A percentile compares a stretch with the other conserved stretches of the same genome.
Conservation (phyloP, 2,888 invertebrate species). For the Cheilosia variabilis region DNA sequence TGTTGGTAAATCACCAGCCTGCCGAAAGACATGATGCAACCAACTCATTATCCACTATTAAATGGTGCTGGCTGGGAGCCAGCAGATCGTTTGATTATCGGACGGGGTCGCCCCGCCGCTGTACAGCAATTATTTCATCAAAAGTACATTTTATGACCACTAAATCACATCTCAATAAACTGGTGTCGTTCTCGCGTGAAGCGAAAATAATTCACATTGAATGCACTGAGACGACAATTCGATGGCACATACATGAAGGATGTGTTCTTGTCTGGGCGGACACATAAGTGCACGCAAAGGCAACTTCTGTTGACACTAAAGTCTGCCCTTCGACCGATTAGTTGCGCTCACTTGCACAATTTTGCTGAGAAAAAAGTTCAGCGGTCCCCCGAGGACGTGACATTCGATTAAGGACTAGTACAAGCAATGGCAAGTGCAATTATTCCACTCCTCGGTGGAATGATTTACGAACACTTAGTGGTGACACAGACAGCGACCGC, state of each 20-base stretch:
- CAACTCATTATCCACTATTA: slow-evolving; percentile 29
- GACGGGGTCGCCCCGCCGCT: background rate
- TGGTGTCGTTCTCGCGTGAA: background rate
- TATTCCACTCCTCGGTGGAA: slow-evolving; percentile 1
- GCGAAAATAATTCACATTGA: background rate
- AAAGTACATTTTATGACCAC: slow-evolving; percentile 24
- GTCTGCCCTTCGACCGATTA: slow-evolving; percentile 1
- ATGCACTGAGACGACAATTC: slow-evolving; percentile 19
- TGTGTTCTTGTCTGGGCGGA: slow-evolving; percentile 28
- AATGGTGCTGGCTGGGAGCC: slow-evolving; percentile 22
- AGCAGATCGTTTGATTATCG: slow-evolving; percentile 22
- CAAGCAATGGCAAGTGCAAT: background rate
- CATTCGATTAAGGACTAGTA: background rate
- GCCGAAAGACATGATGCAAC: slow-evolving; percentile 43
- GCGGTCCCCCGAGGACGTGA: slow-evolving; percentile 1
- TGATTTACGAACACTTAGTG: slow-evolving; percentile 30
- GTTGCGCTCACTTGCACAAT: slow-evolving; percentile 28
- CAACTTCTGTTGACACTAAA: slow-evolving; percentile 27
- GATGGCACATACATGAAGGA: slow-evolving; percentile 45
- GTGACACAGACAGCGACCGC: slow-evolving; percentile 15
- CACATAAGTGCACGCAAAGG: slow-evolving; percentile 5
- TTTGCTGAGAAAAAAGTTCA: slow-evolving; percentile 19
- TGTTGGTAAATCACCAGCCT: slow-evolving; percentile 39
- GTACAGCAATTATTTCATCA: slow-evolving; percentile 35
- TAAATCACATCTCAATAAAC: slow-evolving; percentile 55